These are phyloP conservation scores for Synergus gifuensis DNA, from an alignment of 2,888 invertebrate genomes.

Conservation along the genomic window DNA sequence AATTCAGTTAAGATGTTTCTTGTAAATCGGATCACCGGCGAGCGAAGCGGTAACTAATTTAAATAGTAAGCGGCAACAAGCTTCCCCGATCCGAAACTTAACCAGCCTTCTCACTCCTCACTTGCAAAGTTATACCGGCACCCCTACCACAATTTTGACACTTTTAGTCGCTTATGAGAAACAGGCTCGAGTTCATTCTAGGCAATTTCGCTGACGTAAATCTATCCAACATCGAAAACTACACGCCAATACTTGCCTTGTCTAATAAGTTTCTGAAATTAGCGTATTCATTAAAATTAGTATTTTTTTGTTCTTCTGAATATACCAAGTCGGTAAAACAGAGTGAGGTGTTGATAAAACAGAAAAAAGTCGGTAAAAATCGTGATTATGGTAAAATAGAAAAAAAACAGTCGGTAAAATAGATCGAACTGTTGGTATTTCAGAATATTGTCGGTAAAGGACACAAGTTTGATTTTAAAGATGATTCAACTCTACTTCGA, in stretches of 20 bases:
- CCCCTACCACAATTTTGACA: constrained; percentile 42
- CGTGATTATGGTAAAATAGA: too few species aligned
- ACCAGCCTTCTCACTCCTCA: constrained; percentile 45
- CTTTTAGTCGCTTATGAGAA: constrained; percentile 46
- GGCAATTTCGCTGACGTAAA: constrained; percentile 33
- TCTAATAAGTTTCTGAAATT: background rate
- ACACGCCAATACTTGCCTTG: background rate
- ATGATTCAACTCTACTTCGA: background rate
- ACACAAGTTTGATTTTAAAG: background rate
- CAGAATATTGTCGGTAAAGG: background rate
- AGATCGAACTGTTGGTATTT: too few species aligned
- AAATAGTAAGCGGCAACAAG: constrained; percentile 53
- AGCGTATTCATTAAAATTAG: too few species aligned
- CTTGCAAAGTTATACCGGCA: constrained; percentile 44
- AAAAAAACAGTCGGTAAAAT: too few species aligned
- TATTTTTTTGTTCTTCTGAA: too few species aligned
- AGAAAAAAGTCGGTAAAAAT: background rate
- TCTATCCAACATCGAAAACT: constrained; percentile 23
- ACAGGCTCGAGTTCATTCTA: constrained; percentile 39
- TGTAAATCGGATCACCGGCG: constrained; percentile 57
- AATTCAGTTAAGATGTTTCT: constrained; percentile 51
- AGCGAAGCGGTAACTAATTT: constrained; percentile 57
- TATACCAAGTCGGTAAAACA: background rate
- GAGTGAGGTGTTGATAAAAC: background rate
- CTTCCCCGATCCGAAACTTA: constrained; percentile 48